phyloP scores from a whole-genome alignment of 1,140 invertebrate genomes.

The Saxidomus purpurata region DNA sequence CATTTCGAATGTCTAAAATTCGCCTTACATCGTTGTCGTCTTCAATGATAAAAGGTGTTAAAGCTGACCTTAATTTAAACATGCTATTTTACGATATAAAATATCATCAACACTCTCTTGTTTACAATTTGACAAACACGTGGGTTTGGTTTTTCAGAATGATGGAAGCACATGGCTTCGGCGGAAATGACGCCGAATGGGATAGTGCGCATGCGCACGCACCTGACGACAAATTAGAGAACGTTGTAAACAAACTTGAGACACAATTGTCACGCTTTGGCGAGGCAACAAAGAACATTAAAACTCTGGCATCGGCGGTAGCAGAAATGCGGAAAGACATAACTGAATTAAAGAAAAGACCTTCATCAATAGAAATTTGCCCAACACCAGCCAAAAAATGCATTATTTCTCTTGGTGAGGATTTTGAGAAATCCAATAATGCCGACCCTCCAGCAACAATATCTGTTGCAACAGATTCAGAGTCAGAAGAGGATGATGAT shows the following conservation, averaged over 20 bases:
- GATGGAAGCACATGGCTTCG: constrained; percentile 1
- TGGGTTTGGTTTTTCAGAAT: constrained; percentile 4
- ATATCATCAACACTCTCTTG: constrained; percentile 34
- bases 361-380: constrained; percentile 2
- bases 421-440: constrained; percentile 14
- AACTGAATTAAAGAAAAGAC: constrained; percentile 3
- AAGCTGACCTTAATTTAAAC: not conserved
- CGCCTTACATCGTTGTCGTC: constrained; percentile 23
- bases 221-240: constrained; percentile 9
- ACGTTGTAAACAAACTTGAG: constrained; percentile 10
- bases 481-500: not conserved
- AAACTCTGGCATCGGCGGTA: not conserved
- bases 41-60: constrained; percentile 16
- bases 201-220: constrained; percentile 20
- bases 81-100: constrained; percentile 20
- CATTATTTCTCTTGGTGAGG: constrained; percentile 13
- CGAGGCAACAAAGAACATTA: constrained; percentile 26
- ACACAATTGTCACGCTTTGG: constrained; percentile 26
- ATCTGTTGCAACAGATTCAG: not conserved
- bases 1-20: not conserved
- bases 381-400: constrained; percentile 7
- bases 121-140: constrained; percentile 19
- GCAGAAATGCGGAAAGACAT: constrained; percentile 8
- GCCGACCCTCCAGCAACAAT: not conserved
- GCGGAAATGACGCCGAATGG: constrained; percentile 18